Base-by-base conservation (phyloP, 2,888 invertebrate genomes). In the Acholoe squamosa region DNA sequence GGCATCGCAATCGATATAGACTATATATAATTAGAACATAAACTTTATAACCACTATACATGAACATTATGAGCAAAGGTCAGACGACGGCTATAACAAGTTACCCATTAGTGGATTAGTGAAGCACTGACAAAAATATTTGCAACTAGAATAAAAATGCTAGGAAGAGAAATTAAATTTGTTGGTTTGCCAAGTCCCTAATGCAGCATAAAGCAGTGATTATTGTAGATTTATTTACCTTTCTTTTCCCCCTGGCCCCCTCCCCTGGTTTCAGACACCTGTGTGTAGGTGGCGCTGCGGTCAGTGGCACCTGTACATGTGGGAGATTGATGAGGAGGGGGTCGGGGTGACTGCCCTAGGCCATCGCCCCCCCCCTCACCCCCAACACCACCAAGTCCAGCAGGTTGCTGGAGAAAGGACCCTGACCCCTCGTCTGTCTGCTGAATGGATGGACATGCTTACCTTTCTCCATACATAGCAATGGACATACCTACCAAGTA, bases 311-410 rank as follows among this genome's bases (percentile, higher is more conserved):
- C 61, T 61, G 61, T 61, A n/a, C 61, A 61, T 7, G 22, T n/a
- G 61, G 61, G 61, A 61, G 61, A 61, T 61, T 61, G 61, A 61
- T 61, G 61, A n/a, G 19, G 61, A n/a, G 61, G n/a, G 61, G 61
- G 61, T 61, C 61, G 61, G 61, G 61, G 61, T 61, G 61, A 61
- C 61, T 19, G 61, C 61, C 61, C 61, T 19, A 19, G 61, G 61
- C 7, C n/a, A 19, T 19, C 61, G 22, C 61, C 3, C 61, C 61
- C 14, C 61, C 61, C 61, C 61, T 19, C 61, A 3, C 5, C 61
- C 19, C 61, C 5, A 7, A 61, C 61, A 61, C 61, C 43, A 43
- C 5, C 43, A 3, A 61, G 61, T n/a, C 22, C 61, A n/a, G 61
- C n/a, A 61, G 61, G 61, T 61, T 61, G 61, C 12, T n/a, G 61